A percentile compares a stretch with the other conserved stretches of the same genome.
Evolutionary conservation across 2,888 invertebrate genomes (phyloP).

Genomic region (Panzeria rudis): DNA sequence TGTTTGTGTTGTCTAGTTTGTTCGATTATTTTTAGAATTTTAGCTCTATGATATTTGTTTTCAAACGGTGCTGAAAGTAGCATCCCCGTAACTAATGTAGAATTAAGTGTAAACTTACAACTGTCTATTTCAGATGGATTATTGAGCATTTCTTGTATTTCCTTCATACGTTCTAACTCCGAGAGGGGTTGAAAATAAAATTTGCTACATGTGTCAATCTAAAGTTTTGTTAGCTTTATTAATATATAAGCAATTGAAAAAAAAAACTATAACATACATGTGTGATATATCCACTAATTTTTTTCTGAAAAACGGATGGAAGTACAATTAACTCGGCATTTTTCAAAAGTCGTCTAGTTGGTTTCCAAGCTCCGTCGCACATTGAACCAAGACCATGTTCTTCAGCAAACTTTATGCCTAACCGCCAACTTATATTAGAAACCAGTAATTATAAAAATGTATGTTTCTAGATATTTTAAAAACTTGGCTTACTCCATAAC

Average conservation of each 20-base stretch:
- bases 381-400: constrained; percentile 79
- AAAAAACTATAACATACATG: constrained; percentile 84
- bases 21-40: constrained; percentile 83
- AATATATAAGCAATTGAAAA: background rate
- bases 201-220: constrained; percentile 81
- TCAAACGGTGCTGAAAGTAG: constrained; percentile 86
- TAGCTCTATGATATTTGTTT: constrained; percentile 85
- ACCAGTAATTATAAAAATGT: constrained; percentile 2
- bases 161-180: constrained; percentile 77
- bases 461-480: background rate
- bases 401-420: constrained; percentile 84
- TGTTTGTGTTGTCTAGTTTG: constrained; percentile 74
- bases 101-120: constrained; percentile 75
- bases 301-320: constrained; percentile 85
- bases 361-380: constrained; percentile 78
- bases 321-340: constrained; percentile 86
- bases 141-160: constrained; percentile 83
- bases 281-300: constrained; percentile 84
- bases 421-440: constrained; percentile 82
- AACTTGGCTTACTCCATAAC: constrained; percentile 80
- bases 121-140: constrained; percentile 76
- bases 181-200: constrained; percentile 82
- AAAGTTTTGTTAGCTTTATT: background rate
- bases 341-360: constrained; percentile 76
- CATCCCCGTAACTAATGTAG: constrained; percentile 84